These are phyloP conservation scores for Drosophila simulans DNA, from an alignment of 1,140 invertebrate species.

Conservation along the genomic window DNA sequence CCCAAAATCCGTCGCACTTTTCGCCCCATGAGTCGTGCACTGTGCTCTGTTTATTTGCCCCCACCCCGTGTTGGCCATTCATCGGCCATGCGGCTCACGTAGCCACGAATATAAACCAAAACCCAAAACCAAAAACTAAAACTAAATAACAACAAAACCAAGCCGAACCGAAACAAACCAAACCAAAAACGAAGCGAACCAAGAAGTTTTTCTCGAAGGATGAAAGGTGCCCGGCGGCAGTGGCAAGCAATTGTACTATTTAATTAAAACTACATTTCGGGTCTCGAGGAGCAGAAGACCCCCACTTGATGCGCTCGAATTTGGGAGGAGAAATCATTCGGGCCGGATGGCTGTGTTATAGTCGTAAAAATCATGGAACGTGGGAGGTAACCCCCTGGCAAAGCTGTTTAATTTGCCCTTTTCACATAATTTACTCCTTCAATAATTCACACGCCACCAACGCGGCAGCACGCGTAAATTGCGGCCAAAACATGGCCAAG, in stretches of 20 bases:
- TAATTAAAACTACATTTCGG: slow-evolving; percentile 61
- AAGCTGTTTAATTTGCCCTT: slow-evolving; percentile 64
- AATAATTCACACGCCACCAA: slow-evolving; percentile 71
- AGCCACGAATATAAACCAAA: slow-evolving; percentile 63
- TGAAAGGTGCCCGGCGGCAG: slow-evolving; percentile 27
- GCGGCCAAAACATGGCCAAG: slow-evolving; percentile 70
- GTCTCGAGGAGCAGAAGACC: slow-evolving; percentile 1
- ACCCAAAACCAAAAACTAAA: slow-evolving; percentile 56
- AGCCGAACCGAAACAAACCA: no score
- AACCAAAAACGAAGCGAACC: background rate
- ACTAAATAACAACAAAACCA: slow-evolving; percentile 39
- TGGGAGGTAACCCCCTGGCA: slow-evolving; percentile 6
- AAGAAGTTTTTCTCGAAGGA: slow-evolving; percentile 47
- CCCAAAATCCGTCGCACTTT: slow-evolving; percentile 32
- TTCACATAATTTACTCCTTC: slow-evolving; percentile 77
- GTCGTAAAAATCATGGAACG: slow-evolving; percentile 32
- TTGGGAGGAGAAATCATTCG: background rate
- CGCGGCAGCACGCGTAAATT: slow-evolving; percentile 63
- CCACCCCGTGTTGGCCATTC: slow-evolving; percentile 1
- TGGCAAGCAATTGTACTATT: slow-evolving; percentile 58
- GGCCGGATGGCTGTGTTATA: background rate
- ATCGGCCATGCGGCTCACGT: slow-evolving; percentile 63
- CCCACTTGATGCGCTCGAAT: slow-evolving; percentile 34
- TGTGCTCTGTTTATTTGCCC: slow-evolving; percentile 66
- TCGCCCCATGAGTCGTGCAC: slow-evolving; percentile 44